Evolutionary conservation across 2,113 vertebrate species (phyloP), one percentile per base, ranked within the genome.

Genomic region (Hassar affinis): DNA sequence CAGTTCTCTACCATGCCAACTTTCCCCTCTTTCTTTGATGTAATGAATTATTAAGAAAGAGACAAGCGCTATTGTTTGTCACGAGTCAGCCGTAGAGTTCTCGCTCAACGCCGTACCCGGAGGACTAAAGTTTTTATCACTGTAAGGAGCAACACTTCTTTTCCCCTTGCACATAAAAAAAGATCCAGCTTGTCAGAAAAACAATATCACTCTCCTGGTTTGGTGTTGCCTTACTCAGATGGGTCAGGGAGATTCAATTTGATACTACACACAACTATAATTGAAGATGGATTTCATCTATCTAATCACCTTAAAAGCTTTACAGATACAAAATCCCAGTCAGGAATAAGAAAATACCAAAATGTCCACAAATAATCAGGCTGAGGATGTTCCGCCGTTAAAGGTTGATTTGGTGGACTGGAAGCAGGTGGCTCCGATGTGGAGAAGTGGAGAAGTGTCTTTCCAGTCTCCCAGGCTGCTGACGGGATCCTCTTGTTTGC

Each of bases 1-100:
- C 76, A 80, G 59, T 75, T 77, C 56, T 52, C 38, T 38, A 83
- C 72, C 49, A 62, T 25, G 78, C 20, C 80, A 68, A 84, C n/a
- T 74, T 87, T 84, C 83, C 42, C 84, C 84, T 85, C 83, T 52
- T 66, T 75, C 61, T 85, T 82, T 12, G 56, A 89, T 0, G 81
- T 18, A 18, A 87, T 93, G 80, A 90, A 93, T 94, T 91, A 93
- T 93, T 93, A 88, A 94, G 72, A 1, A 90, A 27, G 47, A 85
- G 88, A 84, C 82, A 85, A 79, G 85, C 61, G 85, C 88, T 83
- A 89, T n/a, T 85, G 88, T 85, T 87, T 86, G 86, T 87, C 82
- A 80, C 88, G 76, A 85, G 80, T 82, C 66, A 33, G 52, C 57
- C 62, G 68, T 72, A 27, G 52, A 18, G 86, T 59, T 87, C 85